Evolutionary conservation across 2,888 invertebrate genomes (phyloP).

Genomic region (Punctoribates punctum): DNA sequence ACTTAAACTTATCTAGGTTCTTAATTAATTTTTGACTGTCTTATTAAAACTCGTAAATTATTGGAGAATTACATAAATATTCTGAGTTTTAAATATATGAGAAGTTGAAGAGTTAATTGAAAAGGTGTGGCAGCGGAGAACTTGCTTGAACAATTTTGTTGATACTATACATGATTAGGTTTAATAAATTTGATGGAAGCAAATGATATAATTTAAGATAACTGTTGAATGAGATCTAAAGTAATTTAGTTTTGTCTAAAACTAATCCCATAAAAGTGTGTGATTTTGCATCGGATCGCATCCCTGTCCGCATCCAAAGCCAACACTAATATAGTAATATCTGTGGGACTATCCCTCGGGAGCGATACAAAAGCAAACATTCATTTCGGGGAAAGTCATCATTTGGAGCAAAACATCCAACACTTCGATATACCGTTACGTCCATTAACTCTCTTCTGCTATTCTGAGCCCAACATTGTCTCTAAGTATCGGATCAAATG

Average conservation of each 20-base stretch:
- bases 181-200: background rate
- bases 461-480: background rate
- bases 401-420: background rate
- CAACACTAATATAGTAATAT: background rate
- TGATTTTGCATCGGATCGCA: background rate
- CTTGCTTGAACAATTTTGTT: background rate
- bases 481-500: conserved; percentile 4
- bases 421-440: conserved; percentile 20
- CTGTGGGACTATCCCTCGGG: background rate
- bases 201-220: conserved; percentile 21
- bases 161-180: background rate
- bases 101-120: too few relatives aligned
- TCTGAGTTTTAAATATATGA: too few relatives aligned
- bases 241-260: conserved; percentile 29
- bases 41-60: too few relatives aligned
- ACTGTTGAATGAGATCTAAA: conserved; percentile 16
- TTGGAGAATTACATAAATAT: too few relatives aligned
- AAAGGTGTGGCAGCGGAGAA: too few relatives aligned
- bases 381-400: conserved; percentile 37
- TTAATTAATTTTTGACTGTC: too few relatives aligned
- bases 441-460: conserved; percentile 31
- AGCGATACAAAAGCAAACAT: conserved; percentile 31
- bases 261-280: conserved; percentile 31
- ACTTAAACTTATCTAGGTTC: too few relatives aligned
- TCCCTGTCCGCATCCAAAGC: background rate